Base-by-base conservation (phyloP, 2,888 invertebrate genomes). In the Escarpia spicata region DNA sequence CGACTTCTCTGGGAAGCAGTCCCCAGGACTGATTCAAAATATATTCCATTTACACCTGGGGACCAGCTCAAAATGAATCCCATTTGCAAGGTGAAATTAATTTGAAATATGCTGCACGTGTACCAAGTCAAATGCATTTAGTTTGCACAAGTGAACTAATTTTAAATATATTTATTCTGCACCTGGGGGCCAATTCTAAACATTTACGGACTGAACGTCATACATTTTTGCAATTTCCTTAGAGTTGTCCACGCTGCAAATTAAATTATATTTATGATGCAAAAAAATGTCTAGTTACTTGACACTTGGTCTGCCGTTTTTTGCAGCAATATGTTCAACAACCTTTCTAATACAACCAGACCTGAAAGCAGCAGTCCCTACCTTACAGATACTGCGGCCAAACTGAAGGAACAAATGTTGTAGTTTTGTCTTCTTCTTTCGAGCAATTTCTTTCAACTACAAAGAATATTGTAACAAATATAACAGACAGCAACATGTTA, bases 381-480 rank as follows among this genome's bases (percentile, higher is more conserved):
- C 95, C 94, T 95, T 95, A 93, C 96, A 95, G 10, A 96, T 95
- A 43, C 95, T 94, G 90, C 94, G 94, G 52, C 95, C 95, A 93
- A 95, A 96, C 92, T 94, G 94, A 93, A 95, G 94, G 92, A 96
- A 96, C 60, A 96, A 94, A 90, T 95, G 94, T 93, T 95, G 95
- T 44, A 95, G 94, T 90, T 95, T 95, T 15, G 95, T 94, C 43
- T 95, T 95, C 94, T 96, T 96, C 92, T 95, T 93, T 44, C 94
- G 94, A 15, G 96, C 95, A 15, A 96, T 94, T 6, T 93, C 94
- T 92, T 95, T 95, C n/a, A 96, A 92, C 95, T 96, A 94, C 89
- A 93, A 94, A 19, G 75, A 75, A 26, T 26, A n/a, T 26, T 0
- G 26, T 75, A 3, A 26, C 19, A 26, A 6, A 75, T 75, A 26